These are phyloP conservation scores for Drosophila gaucha DNA, from an alignment of 2,888 invertebrate species.

Conservation along the genomic window DNA sequence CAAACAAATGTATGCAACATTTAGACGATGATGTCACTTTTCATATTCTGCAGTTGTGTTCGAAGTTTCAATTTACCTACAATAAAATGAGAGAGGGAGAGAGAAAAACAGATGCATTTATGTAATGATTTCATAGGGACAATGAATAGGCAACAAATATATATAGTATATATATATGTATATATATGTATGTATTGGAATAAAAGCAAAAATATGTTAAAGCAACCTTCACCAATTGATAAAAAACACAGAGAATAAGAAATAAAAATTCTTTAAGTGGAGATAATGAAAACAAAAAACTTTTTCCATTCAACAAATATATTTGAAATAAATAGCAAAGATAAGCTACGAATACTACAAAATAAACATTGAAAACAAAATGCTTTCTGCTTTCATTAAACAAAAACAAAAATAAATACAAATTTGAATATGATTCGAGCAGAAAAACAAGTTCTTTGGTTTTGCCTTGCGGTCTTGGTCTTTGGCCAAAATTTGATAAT, in stretches of 20 bases:
- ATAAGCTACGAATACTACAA: conserved; percentile 11
- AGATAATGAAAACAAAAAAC: too few relatives aligned
- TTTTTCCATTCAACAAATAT: neutral
- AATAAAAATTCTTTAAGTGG: neutral
- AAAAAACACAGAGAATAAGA: neutral
- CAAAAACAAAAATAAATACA: neutral
- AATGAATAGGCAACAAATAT: conserved; percentile 23
- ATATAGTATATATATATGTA: neutral
- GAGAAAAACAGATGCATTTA: conserved; percentile 45
- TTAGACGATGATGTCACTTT: conserved; percentile 54
- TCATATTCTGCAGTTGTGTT: conserved; percentile 26
- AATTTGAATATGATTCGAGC: conserved; percentile 7
- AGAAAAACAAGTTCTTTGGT: conserved; percentile 43
- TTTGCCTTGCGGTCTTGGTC: conserved; percentile 31
- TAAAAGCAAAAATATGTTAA: neutral
- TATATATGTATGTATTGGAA: neutral
- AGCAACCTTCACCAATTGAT: conserved; percentile 2
- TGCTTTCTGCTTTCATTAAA: conserved; percentile 31
- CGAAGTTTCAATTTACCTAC: conserved; percentile 56
- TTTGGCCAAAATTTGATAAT: conserved; percentile 39
- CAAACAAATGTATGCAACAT: conserved; percentile 62
- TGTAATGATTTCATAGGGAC: conserved; percentile 51
- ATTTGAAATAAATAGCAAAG: conserved; percentile 6
- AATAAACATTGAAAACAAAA: neutral
- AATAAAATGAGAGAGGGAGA: conserved; percentile 37